phyloP scores from a whole-genome alignment of 1,140 invertebrate species.

The Epicauta chinensis region DNA sequence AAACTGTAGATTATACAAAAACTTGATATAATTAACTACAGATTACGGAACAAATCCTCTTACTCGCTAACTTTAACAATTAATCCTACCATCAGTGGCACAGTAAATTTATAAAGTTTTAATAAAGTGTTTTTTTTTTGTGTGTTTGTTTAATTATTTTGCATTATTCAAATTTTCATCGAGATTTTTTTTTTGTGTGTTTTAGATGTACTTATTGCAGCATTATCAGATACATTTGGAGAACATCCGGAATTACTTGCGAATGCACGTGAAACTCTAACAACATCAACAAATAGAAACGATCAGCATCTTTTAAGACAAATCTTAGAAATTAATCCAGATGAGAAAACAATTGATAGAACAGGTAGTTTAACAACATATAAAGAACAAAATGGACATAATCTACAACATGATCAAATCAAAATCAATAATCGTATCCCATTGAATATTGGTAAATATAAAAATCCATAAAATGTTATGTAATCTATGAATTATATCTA shows the following conservation, averaged over 20 bases:
- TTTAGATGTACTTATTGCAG: conserved; percentile 63
- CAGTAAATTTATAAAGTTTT: too few relatives aligned
- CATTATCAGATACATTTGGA: conserved; percentile 60
- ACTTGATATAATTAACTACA: too few relatives aligned
- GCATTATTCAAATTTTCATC: background rate
- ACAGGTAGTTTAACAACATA: too few relatives aligned
- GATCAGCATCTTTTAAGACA: conserved; percentile 21
- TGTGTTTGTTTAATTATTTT: too few relatives aligned
- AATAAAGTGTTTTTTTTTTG: too few relatives aligned
- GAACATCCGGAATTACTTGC: conserved; percentile 60
- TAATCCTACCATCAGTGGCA: too few relatives aligned
- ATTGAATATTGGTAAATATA: conserved; percentile 15
- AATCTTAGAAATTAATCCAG: conserved; percentile 24
- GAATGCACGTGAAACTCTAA: conserved; percentile 41
- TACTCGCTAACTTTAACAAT: too few relatives aligned
- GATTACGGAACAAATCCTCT: too few relatives aligned
- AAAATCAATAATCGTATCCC: conserved; percentile 13
- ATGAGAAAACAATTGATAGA: conserved; percentile 17
- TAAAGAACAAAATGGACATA: conserved; percentile 14
- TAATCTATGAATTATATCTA: background rate
- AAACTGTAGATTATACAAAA: too few relatives aligned
- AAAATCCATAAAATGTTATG: conserved; percentile 13
- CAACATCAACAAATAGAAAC: background rate
- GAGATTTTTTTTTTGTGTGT: conserved; percentile 7
- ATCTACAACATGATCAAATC: conserved; percentile 5